phyloP scores from a whole-genome alignment of 1,140 invertebrate species.

The Pectinophora gossypiella region DNA sequence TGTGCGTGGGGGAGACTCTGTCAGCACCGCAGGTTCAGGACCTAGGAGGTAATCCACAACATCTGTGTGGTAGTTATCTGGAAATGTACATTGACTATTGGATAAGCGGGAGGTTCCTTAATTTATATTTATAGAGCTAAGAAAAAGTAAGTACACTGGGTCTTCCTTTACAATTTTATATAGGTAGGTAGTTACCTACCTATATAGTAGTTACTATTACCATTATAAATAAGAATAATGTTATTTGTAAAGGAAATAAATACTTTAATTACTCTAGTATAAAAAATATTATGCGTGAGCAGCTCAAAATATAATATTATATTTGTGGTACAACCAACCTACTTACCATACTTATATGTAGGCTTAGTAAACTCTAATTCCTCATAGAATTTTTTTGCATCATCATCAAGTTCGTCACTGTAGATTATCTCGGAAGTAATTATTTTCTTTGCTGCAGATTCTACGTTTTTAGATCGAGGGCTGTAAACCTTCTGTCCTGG shows the following conservation, averaged over 20 bases:
- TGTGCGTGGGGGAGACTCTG: conserved; percentile 44
- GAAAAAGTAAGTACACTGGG: not conserved
- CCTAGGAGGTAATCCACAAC: conserved; percentile 43
- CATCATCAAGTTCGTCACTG: conserved; percentile 31
- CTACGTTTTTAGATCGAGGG: conserved; percentile 45
- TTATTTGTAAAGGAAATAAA: too few relatives aligned
- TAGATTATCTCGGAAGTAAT: conserved; percentile 35
- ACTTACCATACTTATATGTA: conserved; percentile 46
- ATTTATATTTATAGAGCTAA: too few relatives aligned
- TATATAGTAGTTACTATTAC: too few relatives aligned
- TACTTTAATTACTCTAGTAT: too few relatives aligned
- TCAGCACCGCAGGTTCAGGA: conserved; percentile 28
- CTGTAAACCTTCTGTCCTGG: conserved; percentile 42
- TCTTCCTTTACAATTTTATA: too few relatives aligned
- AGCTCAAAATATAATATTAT: too few relatives aligned
- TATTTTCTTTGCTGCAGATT: conserved; percentile 11
- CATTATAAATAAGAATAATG: too few relatives aligned
- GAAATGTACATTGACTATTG: conserved; percentile 2
- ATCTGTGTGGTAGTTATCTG: conserved; percentile 53
- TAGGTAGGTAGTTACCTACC: too few relatives aligned
- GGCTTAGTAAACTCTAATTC: conserved; percentile 55
- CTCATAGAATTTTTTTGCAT: conserved; percentile 21
- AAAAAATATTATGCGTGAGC: too few relatives aligned
- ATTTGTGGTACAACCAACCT: too few relatives aligned
- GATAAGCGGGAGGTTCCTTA: not conserved